These are phyloP conservation scores for Clarias macrocephalus DNA, from an alignment of 2,113 vertebrate genomes.

Conservation along the genomic window DNA sequence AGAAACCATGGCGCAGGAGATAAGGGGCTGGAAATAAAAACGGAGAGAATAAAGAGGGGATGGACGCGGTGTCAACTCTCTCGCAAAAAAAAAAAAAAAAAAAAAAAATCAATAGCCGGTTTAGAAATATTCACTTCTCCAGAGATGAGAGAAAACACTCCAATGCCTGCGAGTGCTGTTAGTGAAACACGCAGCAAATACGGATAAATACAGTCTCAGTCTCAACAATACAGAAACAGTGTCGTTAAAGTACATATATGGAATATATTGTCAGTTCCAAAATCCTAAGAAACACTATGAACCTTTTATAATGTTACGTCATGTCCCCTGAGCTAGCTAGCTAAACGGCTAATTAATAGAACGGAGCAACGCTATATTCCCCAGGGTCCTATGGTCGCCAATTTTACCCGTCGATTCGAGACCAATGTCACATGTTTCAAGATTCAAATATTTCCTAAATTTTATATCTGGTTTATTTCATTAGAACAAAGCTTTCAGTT, in stretches of 20 bases:
- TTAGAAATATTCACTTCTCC: background rate
- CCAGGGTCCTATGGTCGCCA: too few species aligned
- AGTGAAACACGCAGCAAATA: background rate
- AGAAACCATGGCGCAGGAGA: slow-evolving; percentile 32
- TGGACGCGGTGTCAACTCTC: background rate
- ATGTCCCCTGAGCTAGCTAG: background rate
- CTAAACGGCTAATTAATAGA: background rate
- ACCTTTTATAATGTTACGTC: background rate
- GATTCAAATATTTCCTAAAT: too few species aligned
- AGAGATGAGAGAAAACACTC: background rate
- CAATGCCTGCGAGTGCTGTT: background rate
- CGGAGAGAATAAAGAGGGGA: background rate
- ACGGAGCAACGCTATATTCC: too few species aligned
- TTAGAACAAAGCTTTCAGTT: too few species aligned
- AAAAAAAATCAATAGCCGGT: background rate
- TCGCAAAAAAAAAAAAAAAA: background rate
- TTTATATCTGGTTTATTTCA: too few species aligned
- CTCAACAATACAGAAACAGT: fast-evolving
- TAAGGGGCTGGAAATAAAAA: slow-evolving; percentile 18
- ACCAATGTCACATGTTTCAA: too few species aligned
- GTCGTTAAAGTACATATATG: background rate
- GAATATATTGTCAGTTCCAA: background rate
- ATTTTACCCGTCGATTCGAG: too few species aligned
- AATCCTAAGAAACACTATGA: background rate
- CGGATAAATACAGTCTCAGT: background rate